These are phyloP conservation scores for Thecophora atra DNA, from an alignment of 2,888 invertebrate genomes.

Conservation along the genomic window DNA sequence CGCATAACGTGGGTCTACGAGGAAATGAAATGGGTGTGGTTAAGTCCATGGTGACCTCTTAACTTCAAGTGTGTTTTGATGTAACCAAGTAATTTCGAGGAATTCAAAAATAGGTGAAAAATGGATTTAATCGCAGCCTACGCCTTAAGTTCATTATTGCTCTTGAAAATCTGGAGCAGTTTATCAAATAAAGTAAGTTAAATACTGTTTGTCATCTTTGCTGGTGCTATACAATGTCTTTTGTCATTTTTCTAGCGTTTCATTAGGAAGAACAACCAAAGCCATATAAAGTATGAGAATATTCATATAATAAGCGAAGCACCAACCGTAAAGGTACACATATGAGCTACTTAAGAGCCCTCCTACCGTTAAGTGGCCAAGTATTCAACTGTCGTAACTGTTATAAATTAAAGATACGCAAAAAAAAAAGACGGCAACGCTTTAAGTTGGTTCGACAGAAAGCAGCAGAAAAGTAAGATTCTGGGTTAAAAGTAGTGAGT, in stretches of 20 bases:
- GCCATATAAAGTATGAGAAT: no score
- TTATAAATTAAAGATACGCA: slow-evolving; percentile 19
- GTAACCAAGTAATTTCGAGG: slow-evolving; percentile 44
- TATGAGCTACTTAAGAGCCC: slow-evolving; percentile 10
- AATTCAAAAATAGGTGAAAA: slow-evolving; percentile 43
- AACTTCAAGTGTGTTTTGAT: slow-evolving; percentile 21
- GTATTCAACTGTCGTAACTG: not conserved
- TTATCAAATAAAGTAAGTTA: no score
- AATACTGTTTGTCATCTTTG: no score
- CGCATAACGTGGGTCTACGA: not conserved
- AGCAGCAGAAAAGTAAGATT: not conserved
- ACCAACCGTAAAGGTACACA: not conserved
- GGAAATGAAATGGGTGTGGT: not conserved
- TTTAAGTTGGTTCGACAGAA: slow-evolving; percentile 12
- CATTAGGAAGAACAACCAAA: no score
- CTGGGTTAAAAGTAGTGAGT: not conserved
- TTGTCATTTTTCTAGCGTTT: no score
- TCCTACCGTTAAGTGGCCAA: slow-evolving; percentile 30
- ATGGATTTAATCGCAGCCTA: slow-evolving; percentile 17
- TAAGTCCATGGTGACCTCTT: slow-evolving; percentile 42
- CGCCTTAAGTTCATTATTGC: not conserved
- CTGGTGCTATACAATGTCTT: no score
- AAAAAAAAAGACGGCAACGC: slow-evolving; percentile 8
- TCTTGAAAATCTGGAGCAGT: no score
- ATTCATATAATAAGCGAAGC: not conserved